Base-by-base conservation (phyloP, 92 coral and sea anemone species). In the Hydrozoanthus gracilis region DNA sequence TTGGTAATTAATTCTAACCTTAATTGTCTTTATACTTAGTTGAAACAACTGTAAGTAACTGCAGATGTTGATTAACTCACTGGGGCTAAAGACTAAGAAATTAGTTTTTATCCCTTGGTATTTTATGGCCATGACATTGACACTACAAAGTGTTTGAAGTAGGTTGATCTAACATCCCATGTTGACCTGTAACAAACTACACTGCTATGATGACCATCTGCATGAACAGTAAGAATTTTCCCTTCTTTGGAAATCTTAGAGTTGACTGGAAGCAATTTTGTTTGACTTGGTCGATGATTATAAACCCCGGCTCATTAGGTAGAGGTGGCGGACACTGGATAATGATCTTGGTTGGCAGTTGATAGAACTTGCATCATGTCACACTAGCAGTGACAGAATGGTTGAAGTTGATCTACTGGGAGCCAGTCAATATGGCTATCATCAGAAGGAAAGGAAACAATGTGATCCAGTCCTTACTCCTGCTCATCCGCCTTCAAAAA, bases 401-500 rank as follows among this genome's bases (percentile, higher is more conserved):
- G 85, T 5, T 48, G 74, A 61, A 62, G 11, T 11, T 11, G 67
- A 76, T 76, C 82, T 76, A 54, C 18, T 62, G 16, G 47, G 47
- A 35, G 85, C 85, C 85, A 70, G 18, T 71, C 69, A 72, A 8
- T 44, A 15, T 12, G 50, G 87, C 71, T 27, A 27, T 27, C 70
- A 20, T 20, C 4, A 18, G 78, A 51, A 13, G 48, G 4, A 27
- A 67, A 50, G 27, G 46, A 45, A 51, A 17, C 18, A 54, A 12
- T n/a, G 46, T 68, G 76, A 70, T 7, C 44, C 45, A 39, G 10
- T 52, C 5, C 65, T 62, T 62, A 80, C 16, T 80, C 85, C 56
- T 80, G 74, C 44, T 84, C 83, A 45, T 91, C 90, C 11, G 79
- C 70, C 51, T 95, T 91, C 62, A 96, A 84, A 87, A 96, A 96